Evolutionary conservation across 2,888 invertebrate species (phyloP).

Genomic region (Nezara viridula): DNA sequence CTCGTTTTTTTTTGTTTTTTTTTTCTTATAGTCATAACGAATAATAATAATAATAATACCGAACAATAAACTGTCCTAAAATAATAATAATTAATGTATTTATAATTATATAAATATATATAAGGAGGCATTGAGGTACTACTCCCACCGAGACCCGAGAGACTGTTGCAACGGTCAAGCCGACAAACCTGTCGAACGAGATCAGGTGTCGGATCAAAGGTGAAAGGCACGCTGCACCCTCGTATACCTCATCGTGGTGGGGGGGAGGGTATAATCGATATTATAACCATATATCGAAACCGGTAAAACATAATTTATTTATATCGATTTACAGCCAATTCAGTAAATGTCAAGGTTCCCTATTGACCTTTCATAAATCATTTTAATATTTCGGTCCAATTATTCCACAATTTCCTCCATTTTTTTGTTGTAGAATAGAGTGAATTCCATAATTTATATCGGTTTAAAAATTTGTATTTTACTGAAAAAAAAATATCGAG

Average conservation of each 20-base stretch:
- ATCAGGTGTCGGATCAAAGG: constrained; percentile 42
- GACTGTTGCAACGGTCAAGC: constrained; percentile 35
- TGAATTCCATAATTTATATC: not conserved
- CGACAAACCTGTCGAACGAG: constrained; percentile 28
- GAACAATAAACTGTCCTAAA: too few relatives aligned
- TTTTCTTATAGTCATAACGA: too few relatives aligned
- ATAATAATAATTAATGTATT: too few relatives aligned
- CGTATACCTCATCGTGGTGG: not conserved
- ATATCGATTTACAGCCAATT: constrained; percentile 37
- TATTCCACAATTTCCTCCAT: not conserved
- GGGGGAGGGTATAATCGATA: constrained; percentile 1
- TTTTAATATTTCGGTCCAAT: constrained; percentile 27
- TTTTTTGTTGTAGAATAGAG: not conserved
- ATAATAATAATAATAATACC: too few relatives aligned
- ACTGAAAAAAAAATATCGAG: not conserved
- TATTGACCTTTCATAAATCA: not conserved
- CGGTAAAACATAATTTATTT: constrained; percentile 24
- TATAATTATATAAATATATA: not conserved
- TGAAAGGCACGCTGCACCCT: constrained; percentile 19
- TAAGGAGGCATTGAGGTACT: not conserved
- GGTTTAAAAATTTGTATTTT: not conserved
- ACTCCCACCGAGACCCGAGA: not conserved
- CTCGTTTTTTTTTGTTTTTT: too few relatives aligned
- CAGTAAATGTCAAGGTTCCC: constrained; percentile 24
- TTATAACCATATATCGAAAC: constrained; percentile 19